Base-by-base conservation (phyloP, 1,140 invertebrate genomes). In the Druon quercuslanigerum region DNA sequence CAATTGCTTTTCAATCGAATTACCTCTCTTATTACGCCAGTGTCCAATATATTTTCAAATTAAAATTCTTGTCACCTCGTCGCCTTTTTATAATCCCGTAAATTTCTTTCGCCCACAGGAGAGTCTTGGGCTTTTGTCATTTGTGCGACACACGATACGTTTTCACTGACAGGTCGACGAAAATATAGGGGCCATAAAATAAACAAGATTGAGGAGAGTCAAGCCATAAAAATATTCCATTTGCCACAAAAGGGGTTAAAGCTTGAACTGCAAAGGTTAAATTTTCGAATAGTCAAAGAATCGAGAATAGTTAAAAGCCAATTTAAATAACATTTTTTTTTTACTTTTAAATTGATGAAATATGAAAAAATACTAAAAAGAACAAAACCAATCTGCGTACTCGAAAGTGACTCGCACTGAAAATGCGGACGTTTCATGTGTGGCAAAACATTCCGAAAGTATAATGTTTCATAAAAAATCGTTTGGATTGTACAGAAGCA, bases 181-280 rank as follows among this genome's bases (percentile, higher is more conserved):
- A 66, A 66, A 66, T 66, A 66, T 66, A 66, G 25, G 60, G 40
- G 40, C 9, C 60, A 66, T 66, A 66, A 66, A 66, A 66, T 66
- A 66, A 66, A 66, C 60, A 66, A 66, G 60, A 66, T 66, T 66
- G 60, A 40, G 20, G 60, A 66, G 40, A 66, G 9, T 66, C 25
- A 66, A 40, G 40, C 25, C 25, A 66, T 66, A 66, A 66, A 66
- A 66, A 66, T 12, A n/a, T 13, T 25, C 60, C 0, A 66, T 54
- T 54, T 9, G 8, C 16, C 9, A n/a, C 14, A n/a, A n/a, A 66
- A 40, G 40, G 60, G 40, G 20, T 16, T 8, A 66, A 66, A 46
- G 20, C 33, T 66, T 66, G 25, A 33, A 40, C 2, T 25, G 7
- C 9, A 11, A 46, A 7, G 40, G 7, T 11, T 11, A 7, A 1